phyloP scores from a whole-genome alignment of 2,888 invertebrate species.

The Pandemis corylana region DNA sequence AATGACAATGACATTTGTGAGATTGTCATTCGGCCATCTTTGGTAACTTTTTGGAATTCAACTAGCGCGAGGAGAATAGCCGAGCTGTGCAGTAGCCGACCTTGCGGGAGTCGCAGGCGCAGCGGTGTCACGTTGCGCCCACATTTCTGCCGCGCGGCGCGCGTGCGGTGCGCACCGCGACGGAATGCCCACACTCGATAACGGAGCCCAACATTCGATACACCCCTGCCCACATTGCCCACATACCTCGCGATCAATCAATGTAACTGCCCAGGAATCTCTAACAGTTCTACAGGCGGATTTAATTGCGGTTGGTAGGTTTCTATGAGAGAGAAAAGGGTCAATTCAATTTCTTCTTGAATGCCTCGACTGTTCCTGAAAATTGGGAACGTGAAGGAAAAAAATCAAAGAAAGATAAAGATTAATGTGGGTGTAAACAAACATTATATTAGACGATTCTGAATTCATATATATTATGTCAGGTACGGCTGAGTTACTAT shows the following conservation, averaged over 20 bases:
- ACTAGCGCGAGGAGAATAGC: neutral
- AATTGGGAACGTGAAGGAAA: neutral
- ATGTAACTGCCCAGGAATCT: constrained; percentile 61
- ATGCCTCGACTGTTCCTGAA: neutral
- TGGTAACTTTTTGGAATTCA: no score
- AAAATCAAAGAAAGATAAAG: no score
- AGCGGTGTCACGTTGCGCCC: constrained; percentile 73
- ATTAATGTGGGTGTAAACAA: no score
- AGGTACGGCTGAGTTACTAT: no score
- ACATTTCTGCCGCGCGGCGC: constrained; percentile 77
- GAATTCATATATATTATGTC: no score
- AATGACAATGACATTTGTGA: no score
- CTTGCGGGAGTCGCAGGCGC: constrained; percentile 68
- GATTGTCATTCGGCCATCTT: no score
- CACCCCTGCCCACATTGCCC: constrained; percentile 71
- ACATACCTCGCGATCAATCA: constrained; percentile 66
- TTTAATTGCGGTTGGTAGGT: constrained; percentile 27
- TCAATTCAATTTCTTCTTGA: neutral
- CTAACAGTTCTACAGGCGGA: constrained; percentile 34
- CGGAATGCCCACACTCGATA: constrained; percentile 73
- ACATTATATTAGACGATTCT: no score
- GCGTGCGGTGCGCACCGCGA: constrained; percentile 77
- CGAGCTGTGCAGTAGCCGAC: constrained; percentile 80
- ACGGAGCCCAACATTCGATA: constrained; percentile 73
- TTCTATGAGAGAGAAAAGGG: neutral